Conservation (phyloP, 2,888 invertebrate species). For the Cyrtodaria siliqua region DNA sequence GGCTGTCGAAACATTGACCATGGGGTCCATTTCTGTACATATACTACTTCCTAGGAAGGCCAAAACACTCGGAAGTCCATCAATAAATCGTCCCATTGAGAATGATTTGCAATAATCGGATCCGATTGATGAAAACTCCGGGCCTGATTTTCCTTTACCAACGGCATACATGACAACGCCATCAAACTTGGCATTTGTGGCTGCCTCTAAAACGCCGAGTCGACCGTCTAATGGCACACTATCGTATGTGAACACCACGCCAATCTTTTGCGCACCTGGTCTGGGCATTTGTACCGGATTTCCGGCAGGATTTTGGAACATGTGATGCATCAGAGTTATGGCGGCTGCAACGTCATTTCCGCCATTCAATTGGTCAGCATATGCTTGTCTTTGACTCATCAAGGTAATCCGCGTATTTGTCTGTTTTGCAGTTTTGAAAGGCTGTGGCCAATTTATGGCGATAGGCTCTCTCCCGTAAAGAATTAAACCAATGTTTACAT, state of each 20-base stretch:
- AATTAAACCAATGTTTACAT: slow-evolving; percentile 66
- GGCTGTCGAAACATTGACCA: slow-evolving; percentile 53
- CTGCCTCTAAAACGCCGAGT: slow-evolving; percentile 39
- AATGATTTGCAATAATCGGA: slow-evolving; percentile 67
- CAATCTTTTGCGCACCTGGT: slow-evolving; percentile 60
- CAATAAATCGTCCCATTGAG: slow-evolving; percentile 68
- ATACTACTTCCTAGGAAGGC: slow-evolving; percentile 70
- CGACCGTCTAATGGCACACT: slow-evolving; percentile 38
- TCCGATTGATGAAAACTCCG: slow-evolving; percentile 64
- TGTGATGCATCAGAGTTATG: slow-evolving; percentile 64
- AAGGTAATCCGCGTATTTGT: slow-evolving; percentile 69
- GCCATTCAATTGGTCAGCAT: slow-evolving; percentile 52
- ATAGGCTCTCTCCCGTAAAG: slow-evolving; percentile 64
- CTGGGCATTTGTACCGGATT: slow-evolving; percentile 51
- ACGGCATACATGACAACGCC: slow-evolving; percentile 67
- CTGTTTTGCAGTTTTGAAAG: slow-evolving; percentile 59
- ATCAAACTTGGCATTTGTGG: slow-evolving; percentile 47
- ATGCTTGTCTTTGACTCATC: slow-evolving; percentile 61
- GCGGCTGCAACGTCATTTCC: slow-evolving; percentile 64
- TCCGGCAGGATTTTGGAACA: slow-evolving; percentile 68
- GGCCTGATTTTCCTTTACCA: slow-evolving; percentile 59
- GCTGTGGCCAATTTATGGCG: slow-evolving; percentile 61
- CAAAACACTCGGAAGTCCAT: slow-evolving; percentile 65
- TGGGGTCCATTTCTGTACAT: slow-evolving; percentile 66
- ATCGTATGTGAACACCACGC: slow-evolving; percentile 68